Base-by-base conservation (phyloP, 2,797 vertebrate species). In the Enteromius trimaculatus region DNA sequence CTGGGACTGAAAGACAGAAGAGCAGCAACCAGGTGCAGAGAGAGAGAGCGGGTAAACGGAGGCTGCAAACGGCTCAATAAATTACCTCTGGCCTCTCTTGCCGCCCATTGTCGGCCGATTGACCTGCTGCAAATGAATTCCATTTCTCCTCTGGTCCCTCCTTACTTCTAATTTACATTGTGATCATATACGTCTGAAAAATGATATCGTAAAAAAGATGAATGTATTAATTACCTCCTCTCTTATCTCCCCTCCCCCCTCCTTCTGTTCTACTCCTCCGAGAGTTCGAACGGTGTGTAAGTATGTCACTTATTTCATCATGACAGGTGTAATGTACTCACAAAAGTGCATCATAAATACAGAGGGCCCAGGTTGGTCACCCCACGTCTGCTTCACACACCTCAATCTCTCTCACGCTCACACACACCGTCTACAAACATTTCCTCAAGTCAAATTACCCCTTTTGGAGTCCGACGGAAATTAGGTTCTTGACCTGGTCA, bases 121-220 rank as follows among this genome's bases (percentile, higher is more conserved):
- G 97, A 99, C 97, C 97, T 93, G 93, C 95, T 95, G 92, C 95
- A 97, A 97, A 98, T 98, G 81, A 98, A 98, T 97, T 99, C 96
- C 98, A 97, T 99, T 98, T 97, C 81, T 97, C 96, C 94, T 93
- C 93, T 95, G 96, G 97, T 97, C 97, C 96, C 97, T 98, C 97
- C 97, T 99, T 99, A 98, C 97, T 98, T 98, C 97, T 98, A 98
- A 99, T 99, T 99, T 99, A 99, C 97, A 99, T 99, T 98, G 98
- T 94, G 96, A 98, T 99, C 97, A 97, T 99, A 99, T 98, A 98
- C 96, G 97, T 98, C 97, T 99, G 97, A 99, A 98, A 98, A 99
- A 99, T 97, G 96, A 98, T 98, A 99, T 98, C 96, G 95, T 99
- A 99, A 99, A 99, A 99, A 99, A 99, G 98, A 99, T 99, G 96